Conservation (phyloP, 2,888 invertebrate species). For the Brassicogethes aeneus region DNA sequence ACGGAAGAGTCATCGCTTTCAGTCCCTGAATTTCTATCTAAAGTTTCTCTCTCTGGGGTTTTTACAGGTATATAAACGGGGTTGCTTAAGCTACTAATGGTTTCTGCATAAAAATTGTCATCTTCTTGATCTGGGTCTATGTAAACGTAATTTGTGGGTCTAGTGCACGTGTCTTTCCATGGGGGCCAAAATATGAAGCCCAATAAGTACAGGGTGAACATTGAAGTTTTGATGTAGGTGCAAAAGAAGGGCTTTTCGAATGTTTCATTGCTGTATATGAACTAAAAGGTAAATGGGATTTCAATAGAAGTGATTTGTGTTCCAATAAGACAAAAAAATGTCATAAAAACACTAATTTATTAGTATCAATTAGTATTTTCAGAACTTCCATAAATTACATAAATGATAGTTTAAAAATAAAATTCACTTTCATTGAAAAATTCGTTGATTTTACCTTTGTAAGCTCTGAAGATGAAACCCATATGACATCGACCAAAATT, state of each 20-base stretch:
- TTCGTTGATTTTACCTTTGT: slow-evolving; percentile 81
- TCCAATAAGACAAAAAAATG: not conserved
- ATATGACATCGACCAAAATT: slow-evolving; percentile 85
- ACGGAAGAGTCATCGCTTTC: slow-evolving; percentile 77
- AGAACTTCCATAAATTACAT: too few species aligned
- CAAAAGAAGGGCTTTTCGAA: slow-evolving; percentile 93
- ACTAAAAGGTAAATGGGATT: slow-evolving; percentile 52
- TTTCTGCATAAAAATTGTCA: slow-evolving; percentile 67
- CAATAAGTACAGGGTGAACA: slow-evolving; percentile 86
- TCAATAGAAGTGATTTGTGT: not conserved
- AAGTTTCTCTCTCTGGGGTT: slow-evolving; percentile 47
- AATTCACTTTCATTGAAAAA: too few species aligned
- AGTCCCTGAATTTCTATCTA: slow-evolving; percentile 56
- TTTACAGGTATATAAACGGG: slow-evolving; percentile 88
- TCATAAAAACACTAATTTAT: too few species aligned
- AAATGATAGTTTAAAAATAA: too few species aligned
- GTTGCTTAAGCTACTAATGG: slow-evolving; percentile 55
- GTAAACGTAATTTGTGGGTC: slow-evolving; percentile 59
- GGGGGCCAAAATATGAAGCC: slow-evolving; percentile 85
- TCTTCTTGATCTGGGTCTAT: slow-evolving; percentile 71
- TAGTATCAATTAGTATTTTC: too few species aligned
- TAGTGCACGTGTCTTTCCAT: slow-evolving; percentile 73
- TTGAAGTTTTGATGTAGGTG: slow-evolving; percentile 89
- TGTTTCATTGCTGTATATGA: slow-evolving; percentile 73
- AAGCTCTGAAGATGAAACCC: slow-evolving; percentile 92